Percentiles rank a stretch among this genome's conserved stretches.
Evolutionary conservation across 2,113 vertebrate genomes (phyloP).

Genomic region (Dendropsophus ebraccatus): DNA sequence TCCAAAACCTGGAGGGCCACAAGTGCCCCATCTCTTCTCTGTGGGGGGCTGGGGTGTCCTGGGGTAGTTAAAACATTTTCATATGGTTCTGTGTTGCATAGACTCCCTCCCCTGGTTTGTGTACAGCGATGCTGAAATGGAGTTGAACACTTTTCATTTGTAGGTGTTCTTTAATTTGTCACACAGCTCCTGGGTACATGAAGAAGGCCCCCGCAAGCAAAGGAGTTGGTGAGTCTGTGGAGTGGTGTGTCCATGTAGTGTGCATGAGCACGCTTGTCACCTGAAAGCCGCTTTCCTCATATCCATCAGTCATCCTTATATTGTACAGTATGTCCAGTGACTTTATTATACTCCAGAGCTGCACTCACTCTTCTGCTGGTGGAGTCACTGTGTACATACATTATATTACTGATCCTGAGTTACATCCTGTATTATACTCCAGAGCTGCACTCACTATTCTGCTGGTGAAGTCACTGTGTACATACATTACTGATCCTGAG

Average conservation of each 20-base stretch:
- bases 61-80: too few species aligned
- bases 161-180: constrained; percentile 27
- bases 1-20: too few species aligned
- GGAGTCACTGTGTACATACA: too few species aligned
- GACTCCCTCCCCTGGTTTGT: not conserved
- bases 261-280: not conserved
- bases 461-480: too few species aligned
- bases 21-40: too few species aligned
- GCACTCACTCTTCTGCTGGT: too few species aligned
- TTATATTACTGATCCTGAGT: too few species aligned
- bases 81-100: not conserved
- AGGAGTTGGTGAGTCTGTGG: constrained; percentile 1
- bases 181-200: constrained; percentile 18
- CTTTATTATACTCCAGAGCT: too few species aligned
- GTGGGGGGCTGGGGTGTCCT: too few species aligned
- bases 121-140: not conserved
- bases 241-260: not conserved
- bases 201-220: not conserved
- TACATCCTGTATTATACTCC: too few species aligned
- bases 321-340: not conserved
- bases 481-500: too few species aligned
- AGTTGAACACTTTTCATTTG: constrained; percentile 24
- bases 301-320: not conserved
- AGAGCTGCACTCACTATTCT: too few species aligned
- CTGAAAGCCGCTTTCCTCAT: not conserved